These are phyloP conservation scores for Orthonyx spaldingii DNA, from an alignment of 2,113 vertebrate genomes.

Conservation along the genomic window DNA sequence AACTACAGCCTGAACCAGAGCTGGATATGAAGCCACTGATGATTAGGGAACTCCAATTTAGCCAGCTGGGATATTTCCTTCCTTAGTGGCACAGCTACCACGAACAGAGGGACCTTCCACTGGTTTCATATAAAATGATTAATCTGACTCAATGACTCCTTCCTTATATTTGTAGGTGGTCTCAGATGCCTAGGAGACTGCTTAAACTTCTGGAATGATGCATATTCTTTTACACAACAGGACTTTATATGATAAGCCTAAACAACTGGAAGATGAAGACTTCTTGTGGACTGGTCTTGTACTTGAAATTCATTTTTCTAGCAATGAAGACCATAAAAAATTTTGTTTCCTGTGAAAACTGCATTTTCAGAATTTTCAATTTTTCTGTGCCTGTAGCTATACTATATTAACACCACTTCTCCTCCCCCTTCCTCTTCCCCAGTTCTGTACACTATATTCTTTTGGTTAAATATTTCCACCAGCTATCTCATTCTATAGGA, in stretches of 20 bases:
- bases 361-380: neutral
- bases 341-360: neutral
- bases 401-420: neutral
- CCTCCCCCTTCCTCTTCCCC: rapidly evolving
- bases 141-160: neutral
- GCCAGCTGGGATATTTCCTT: neutral
- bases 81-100: neutral
- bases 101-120: neutral
- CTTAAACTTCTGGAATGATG: neutral
- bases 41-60: neutral
- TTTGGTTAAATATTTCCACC: neutral
- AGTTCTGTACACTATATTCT: neutral
- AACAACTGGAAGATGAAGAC: neutral
- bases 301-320: neutral
- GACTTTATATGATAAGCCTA: neutral
- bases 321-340: neutral
- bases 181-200: neutral
- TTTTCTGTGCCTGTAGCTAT: neutral
- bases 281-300: neutral
- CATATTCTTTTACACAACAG: neutral
- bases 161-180: neutral
- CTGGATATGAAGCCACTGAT: neutral
- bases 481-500: neutral
- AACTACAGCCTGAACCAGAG: neutral
- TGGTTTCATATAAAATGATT: neutral